Percentiles rank a stretch among this genome's conserved stretches.
Evolutionary conservation across 2,888 invertebrate genomes (phyloP).

Genomic region (Amaurobius ferox): DNA sequence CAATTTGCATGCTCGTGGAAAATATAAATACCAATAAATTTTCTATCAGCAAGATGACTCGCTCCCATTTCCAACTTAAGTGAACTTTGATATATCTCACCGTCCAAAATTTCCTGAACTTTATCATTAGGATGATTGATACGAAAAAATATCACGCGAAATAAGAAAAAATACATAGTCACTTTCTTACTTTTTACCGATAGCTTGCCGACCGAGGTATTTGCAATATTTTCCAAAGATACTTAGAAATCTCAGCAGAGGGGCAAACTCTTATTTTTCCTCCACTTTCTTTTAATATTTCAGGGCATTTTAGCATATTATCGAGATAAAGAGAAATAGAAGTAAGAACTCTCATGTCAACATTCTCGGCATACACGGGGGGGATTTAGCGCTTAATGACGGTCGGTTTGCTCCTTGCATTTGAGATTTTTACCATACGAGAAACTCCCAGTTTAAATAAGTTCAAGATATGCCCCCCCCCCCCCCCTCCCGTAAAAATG

Average conservation of each 20-base stretch:
- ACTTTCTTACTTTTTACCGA: neutral
- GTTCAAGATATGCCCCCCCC: slow-evolving; percentile 43
- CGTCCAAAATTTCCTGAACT: slow-evolving; percentile 12
- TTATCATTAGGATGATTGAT: slow-evolving; percentile 16
- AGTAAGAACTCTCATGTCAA: slow-evolving; percentile 44
- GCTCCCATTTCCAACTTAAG: slow-evolving; percentile 1
- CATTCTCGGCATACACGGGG: slow-evolving; percentile 28
- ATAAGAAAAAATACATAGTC: neutral
- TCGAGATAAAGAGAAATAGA: slow-evolving; percentile 16
- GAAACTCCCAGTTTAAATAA: slow-evolving; percentile 40
- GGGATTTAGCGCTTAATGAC: slow-evolving; percentile 67
- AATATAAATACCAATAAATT: slow-evolving; percentile 2
- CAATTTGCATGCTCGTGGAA: no score
- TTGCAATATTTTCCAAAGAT: slow-evolving; percentile 9
- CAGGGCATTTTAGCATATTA: slow-evolving; percentile 70
- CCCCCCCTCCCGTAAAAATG: slow-evolving; percentile 23
- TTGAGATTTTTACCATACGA: slow-evolving; percentile 28
- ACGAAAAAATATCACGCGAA: neutral
- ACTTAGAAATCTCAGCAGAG: neutral
- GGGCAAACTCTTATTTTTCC: neutral
- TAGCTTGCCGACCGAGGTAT: neutral
- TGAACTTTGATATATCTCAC: slow-evolving; percentile 13
- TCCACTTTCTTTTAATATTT: slow-evolving; percentile 32
- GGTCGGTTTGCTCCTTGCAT: slow-evolving; percentile 31
- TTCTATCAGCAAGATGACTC: slow-evolving; percentile 11